Conservation (phyloP, 2,888 invertebrate species). For the Tanypteryx hageni region DNA sequence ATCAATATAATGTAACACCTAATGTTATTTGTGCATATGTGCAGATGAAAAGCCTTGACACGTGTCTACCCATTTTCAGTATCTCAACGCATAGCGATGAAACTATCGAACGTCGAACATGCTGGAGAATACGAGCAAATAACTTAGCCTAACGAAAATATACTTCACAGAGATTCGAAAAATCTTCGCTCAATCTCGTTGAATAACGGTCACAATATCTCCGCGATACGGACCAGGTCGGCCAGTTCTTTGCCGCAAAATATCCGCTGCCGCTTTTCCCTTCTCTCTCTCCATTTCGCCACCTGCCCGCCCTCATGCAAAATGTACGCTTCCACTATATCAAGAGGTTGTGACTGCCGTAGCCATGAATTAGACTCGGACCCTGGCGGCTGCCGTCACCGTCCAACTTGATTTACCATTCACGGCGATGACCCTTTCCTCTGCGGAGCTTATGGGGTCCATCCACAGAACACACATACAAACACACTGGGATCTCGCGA, state of each 20-base stretch:
- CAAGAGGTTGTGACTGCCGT: conserved; percentile 32
- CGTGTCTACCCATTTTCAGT: too few relatives aligned
- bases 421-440: conserved; percentile 37
- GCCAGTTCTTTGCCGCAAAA: not conserved
- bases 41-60: too few relatives aligned
- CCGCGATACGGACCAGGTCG: not conserved
- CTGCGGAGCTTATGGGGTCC: not conserved
- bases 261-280: not conserved
- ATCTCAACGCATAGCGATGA: too few relatives aligned
- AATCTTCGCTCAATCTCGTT: not conserved
- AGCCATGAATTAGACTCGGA: conserved; percentile 55
- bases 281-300: not conserved
- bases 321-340: conserved; percentile 36
- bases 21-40: too few relatives aligned
- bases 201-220: not conserved
- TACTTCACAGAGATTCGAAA: not conserved
- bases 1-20: too few relatives aligned
- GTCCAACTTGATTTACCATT: conserved; percentile 46
- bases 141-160: too few relatives aligned
- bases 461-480: not conserved
- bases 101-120: too few relatives aligned
- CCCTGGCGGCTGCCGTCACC: conserved; percentile 51
- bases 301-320: not conserved
- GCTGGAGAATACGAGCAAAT: too few relatives aligned
- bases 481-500: not conserved